Evolutionary conservation across 2,113 vertebrate genomes (phyloP).

Genomic region (Sander lucioperca): DNA sequence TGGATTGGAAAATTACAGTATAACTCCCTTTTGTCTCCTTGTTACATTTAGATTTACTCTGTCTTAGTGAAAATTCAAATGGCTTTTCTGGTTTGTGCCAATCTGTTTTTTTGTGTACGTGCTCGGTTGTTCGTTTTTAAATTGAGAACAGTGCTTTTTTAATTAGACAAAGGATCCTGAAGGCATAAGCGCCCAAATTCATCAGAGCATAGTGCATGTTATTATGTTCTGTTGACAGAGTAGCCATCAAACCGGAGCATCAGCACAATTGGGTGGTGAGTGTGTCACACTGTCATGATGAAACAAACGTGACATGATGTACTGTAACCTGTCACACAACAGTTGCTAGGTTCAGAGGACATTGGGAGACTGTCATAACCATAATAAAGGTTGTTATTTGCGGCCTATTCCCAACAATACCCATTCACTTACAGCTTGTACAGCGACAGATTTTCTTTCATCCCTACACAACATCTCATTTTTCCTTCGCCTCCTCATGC

Average conservation of each 20-base stretch:
- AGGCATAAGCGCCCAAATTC: conserved; percentile 21
- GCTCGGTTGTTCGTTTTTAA: conserved; percentile 9
- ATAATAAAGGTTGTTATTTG: not conserved
- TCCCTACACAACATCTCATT: not conserved
- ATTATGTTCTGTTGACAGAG: conserved; percentile 60
- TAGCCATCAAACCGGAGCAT: not conserved
- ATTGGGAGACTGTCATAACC: conserved; percentile 1
- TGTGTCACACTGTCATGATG: not conserved
- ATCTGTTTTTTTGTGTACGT: not conserved
- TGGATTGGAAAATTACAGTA: not conserved
- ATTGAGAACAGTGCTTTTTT: conserved; percentile 1
- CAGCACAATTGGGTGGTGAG: conserved; percentile 10
- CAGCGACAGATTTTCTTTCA: conserved; percentile 36
- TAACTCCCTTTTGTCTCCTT: not conserved
- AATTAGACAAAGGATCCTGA: conserved; percentile 34
- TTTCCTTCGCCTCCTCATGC: not conserved
- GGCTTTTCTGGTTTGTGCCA: not conserved
- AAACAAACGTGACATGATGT: conserved; percentile 23
- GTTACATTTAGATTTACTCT: not conserved
- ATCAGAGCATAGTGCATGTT: conserved; percentile 19
- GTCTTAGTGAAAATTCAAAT: not conserved
- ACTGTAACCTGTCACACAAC: not conserved
- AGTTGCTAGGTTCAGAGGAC: conserved; percentile 1
- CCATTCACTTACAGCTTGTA: not conserved
- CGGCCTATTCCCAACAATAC: not conserved